Evolutionary conservation across 2,888 invertebrate genomes (phyloP).

Genomic region (Macrophya annulata): DNA sequence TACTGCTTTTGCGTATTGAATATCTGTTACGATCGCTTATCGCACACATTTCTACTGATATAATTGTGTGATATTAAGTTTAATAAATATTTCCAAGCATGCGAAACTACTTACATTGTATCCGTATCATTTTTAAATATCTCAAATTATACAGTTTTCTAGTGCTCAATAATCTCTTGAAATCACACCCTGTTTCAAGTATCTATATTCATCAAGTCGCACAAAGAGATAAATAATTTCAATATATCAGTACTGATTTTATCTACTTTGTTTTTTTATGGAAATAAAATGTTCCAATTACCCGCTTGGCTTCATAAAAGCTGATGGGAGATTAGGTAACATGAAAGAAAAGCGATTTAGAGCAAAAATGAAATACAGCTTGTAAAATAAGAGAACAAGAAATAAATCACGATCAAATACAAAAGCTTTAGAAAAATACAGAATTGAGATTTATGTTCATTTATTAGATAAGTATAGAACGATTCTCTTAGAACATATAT

Average conservation of each 20-base stretch:
- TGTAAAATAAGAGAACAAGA: background rate
- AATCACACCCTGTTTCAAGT: conserved; percentile 21
- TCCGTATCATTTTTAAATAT: background rate
- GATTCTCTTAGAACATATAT: background rate
- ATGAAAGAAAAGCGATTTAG: background rate
- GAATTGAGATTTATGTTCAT: background rate
- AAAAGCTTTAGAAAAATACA: background rate
- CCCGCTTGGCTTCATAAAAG: conserved; percentile 18
- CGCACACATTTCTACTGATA: conserved; percentile 48
- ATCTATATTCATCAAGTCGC: background rate
- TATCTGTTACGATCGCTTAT: conserved; percentile 48
- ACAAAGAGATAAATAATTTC: background rate
- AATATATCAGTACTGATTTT: background rate
- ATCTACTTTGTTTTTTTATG: background rate
- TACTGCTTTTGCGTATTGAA: conserved; percentile 8
- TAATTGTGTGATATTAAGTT: conserved; percentile 53
- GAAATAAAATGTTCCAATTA: background rate
- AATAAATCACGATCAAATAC: background rate
- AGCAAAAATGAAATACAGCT: background rate
- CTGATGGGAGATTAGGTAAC: background rate
- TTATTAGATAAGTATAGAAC: background rate
- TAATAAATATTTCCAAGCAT: conserved; percentile 44
- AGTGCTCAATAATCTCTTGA: background rate
- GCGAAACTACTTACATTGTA: background rate
- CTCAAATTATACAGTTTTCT: background rate